Evolutionary conservation across 35 echinoderm and acorn worm genomes (phyloP).

Genomic region (Eucidaris tribuloides): DNA sequence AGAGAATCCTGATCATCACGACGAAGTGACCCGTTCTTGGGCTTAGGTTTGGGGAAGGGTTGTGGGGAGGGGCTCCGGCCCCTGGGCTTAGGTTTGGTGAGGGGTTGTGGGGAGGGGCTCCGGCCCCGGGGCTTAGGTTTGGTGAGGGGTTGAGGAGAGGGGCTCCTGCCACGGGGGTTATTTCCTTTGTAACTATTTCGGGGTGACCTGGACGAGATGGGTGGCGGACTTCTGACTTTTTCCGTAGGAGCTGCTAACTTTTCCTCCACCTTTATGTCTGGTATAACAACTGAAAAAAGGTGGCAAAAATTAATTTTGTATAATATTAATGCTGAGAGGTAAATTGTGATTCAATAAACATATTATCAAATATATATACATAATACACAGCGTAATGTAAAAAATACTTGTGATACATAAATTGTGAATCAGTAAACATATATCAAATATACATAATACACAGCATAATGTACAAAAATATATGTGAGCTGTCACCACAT

Average conservation of each 20-base stretch:
- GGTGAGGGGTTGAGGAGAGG: slow-evolving; percentile 3
- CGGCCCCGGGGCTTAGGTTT: not conserved
- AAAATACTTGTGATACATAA: too few species aligned
- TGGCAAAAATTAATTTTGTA: too few species aligned
- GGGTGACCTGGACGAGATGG: slow-evolving; percentile 6
- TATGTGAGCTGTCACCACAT: too few species aligned
- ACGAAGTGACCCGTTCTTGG: not conserved
- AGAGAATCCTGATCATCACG: slow-evolving; percentile 9
- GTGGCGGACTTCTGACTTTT: not conserved
- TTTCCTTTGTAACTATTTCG: slow-evolving; percentile 12
- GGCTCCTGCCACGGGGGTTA: not conserved
- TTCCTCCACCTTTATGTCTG: not conserved
- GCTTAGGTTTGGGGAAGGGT: slow-evolving; percentile 16
- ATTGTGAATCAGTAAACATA: too few species aligned
- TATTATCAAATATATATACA: too few species aligned
- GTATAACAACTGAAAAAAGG: not conserved
- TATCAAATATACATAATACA: too few species aligned
- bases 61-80: slow-evolving; percentile 15
- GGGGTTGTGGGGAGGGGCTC: slow-evolving; percentile 21
- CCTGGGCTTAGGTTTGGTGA: not conserved
- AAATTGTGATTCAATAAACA: too few species aligned
- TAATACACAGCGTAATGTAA: too few species aligned
- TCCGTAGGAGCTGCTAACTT: not conserved
- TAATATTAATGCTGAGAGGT: too few species aligned
- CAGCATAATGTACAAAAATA: too few species aligned